A percentile compares a stretch with the other conserved stretches of the same genome.
Evolutionary conservation across 2,888 invertebrate species (phyloP).

Genomic region (Ctenicera cuprea): DNA sequence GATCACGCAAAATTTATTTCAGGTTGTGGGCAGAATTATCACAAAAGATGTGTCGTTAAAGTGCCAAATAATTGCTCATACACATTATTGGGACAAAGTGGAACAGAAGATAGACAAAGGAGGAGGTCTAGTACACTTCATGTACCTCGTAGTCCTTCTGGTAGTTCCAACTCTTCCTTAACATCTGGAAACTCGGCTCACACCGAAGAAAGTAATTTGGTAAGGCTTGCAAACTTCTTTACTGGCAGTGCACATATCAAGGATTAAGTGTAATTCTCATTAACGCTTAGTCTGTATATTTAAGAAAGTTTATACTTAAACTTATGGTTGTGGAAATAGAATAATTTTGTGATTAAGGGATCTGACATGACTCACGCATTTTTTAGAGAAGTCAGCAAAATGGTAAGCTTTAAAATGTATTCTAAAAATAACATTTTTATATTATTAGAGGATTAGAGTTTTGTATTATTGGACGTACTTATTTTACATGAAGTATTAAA

Average conservation of each 20-base stretch:
- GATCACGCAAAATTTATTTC: constrained; percentile 59
- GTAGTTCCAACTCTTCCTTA: constrained; percentile 82
- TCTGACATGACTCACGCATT: not conserved
- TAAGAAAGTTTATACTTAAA: not conserved
- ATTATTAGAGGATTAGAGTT: too few relatives aligned
- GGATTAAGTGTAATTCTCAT: constrained; percentile 57
- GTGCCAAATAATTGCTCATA: constrained; percentile 97
- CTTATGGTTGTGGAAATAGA: constrained; percentile 16
- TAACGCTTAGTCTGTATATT: not conserved
- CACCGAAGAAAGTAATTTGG: constrained; percentile 81
- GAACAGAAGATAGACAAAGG: constrained; percentile 67
- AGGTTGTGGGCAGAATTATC: constrained; percentile 99
- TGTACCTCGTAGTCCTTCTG: constrained; percentile 83
- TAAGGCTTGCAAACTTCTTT: constrained; percentile 77
- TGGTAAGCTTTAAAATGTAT: too few relatives aligned
- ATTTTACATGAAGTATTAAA: too few relatives aligned
- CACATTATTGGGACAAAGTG: constrained; percentile 67
- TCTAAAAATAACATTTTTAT: too few relatives aligned
- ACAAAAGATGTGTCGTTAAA: constrained; percentile 97
- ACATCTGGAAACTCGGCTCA: constrained; percentile 75
- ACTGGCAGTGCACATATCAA: constrained; percentile 66
- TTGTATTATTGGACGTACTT: too few relatives aligned
- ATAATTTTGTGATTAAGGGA: not conserved
- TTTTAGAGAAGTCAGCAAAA: not conserved
- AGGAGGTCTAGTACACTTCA: constrained; percentile 73